Conservation (phyloP, 1,140 invertebrate species). For the Trichonephila inaurata region DNA sequence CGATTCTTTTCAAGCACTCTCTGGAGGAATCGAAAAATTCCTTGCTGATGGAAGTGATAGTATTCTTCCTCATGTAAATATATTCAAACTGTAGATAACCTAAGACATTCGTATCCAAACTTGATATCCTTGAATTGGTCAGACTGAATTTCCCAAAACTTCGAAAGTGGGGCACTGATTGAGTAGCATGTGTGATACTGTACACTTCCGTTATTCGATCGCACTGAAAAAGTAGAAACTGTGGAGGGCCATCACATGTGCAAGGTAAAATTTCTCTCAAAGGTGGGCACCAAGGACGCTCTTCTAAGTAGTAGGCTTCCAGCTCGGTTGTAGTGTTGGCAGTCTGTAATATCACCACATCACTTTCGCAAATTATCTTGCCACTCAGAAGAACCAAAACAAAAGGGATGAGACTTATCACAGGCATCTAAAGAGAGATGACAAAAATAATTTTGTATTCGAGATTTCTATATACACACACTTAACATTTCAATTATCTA, state of each 20-base stretch:
- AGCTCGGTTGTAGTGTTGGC: constrained; percentile 5
- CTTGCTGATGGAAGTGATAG: constrained; percentile 26
- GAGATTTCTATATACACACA: neutral
- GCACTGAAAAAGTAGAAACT: constrained; percentile 63
- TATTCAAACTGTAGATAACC: constrained; percentile 67
- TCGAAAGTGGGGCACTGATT: neutral
- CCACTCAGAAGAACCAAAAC: neutral
- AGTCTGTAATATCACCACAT: neutral
- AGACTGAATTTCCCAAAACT: constrained; percentile 73
- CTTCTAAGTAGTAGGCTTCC: constrained; percentile 44
- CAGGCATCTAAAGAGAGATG: neutral
- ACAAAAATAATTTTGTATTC: neutral
- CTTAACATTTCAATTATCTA: too few relatives aligned
- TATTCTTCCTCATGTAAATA: constrained; percentile 69
- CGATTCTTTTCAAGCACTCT: constrained; percentile 60
- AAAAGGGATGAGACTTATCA: neutral
- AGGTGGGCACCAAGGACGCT: constrained; percentile 62
- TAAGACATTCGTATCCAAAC: constrained; percentile 46
- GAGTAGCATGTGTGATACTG: constrained; percentile 29
- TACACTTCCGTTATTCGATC: constrained; percentile 62
- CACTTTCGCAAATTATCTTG: neutral
- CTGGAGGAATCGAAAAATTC: constrained; percentile 67
- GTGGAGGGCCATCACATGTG: constrained; percentile 71
- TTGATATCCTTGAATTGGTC: constrained; percentile 65
- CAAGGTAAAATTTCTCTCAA: constrained; percentile 65